These are phyloP conservation scores for Conistra vaccinii DNA, from an alignment of 2,888 invertebrate genomes.

Conservation along the genomic window DNA sequence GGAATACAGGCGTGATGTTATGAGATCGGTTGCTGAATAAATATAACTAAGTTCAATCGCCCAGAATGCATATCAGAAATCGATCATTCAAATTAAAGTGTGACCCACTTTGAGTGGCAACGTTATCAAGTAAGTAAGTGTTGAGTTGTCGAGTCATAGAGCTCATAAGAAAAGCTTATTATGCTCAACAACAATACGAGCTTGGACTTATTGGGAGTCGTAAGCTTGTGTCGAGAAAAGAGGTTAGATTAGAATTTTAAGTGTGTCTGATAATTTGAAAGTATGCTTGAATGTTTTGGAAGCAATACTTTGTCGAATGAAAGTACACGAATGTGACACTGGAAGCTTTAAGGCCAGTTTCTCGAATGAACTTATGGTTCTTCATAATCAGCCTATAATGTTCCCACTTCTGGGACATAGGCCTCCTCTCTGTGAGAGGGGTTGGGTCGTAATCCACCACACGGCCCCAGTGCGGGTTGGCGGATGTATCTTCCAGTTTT, in stretches of 20 bases:
- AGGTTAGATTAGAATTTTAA: neutral
- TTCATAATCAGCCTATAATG: too few relatives aligned
- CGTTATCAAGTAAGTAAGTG: slow-evolving; percentile 41
- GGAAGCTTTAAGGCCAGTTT: too few relatives aligned
- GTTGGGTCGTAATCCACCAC: too few relatives aligned
- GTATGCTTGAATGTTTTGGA: neutral
- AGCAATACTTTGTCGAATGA: neutral
- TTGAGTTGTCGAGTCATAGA: slow-evolving; percentile 31
- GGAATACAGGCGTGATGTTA: too few relatives aligned
- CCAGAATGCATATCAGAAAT: slow-evolving; percentile 26
- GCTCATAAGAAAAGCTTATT: slow-evolving; percentile 31
- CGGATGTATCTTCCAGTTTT: too few relatives aligned
- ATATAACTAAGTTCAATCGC: neutral
- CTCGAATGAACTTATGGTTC: too few relatives aligned
- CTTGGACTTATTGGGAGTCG: slow-evolving; percentile 29
- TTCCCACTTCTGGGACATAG: too few relatives aligned
- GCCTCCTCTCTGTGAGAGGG: too few relatives aligned
- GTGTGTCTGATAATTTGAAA: neutral
- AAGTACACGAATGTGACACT: neutral
- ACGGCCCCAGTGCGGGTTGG: too few relatives aligned
- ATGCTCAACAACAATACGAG: slow-evolving; percentile 28
- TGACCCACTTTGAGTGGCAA: slow-evolving; percentile 38
- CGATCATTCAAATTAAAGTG: slow-evolving; percentile 39
- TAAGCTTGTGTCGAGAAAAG: slow-evolving; percentile 14
- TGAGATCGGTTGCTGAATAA: too few relatives aligned